Base-by-base conservation (phyloP, 1,140 invertebrate genomes). In the Probaryconus sp. region DNA sequence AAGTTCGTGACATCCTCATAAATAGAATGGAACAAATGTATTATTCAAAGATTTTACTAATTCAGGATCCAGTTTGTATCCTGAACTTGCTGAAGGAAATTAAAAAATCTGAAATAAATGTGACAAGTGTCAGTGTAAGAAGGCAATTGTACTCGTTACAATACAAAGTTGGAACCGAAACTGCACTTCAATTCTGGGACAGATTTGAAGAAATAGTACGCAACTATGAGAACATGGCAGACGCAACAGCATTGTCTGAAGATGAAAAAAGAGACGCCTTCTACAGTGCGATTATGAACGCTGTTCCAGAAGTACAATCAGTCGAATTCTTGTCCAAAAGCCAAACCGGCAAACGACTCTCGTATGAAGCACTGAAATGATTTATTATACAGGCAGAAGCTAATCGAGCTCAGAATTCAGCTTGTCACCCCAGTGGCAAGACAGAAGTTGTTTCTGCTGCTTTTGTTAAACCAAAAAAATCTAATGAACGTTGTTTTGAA, bases 131-230 rank as follows among this genome's bases (percentile, higher is more conserved):
- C 7, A 40, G 1, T 10, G 11, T 47, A 4, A 31, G 42, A 30
- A 37, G 56, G 20, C 38, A 56, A 47, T 16, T 67, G 10, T 48
- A 67, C 14, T 31, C 18, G n/a, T 18, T 55, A 13, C 50, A 45
- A 47, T 56, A 56, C 16, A 30, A 58, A 33, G 14, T 33, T 1
- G 42, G 35, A 31, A 20, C 43, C 26, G 33, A 48, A 40, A 50
- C 33, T 14, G 51, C 64, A 0, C 13, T 31, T 11, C 37, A 26
- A 18, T 69, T 69, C 21, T 60, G 37, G 20, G 21, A 60, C 28
- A 20, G 55, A 4, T 60, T 51, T 35, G 47, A 69, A 21, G 43
- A 60, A 16, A 20, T 60, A 11, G 20, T 69, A 35, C 30, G 43
- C 45, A 43, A 10, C 18, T 58, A 50, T 18, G 31, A 58, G 14